Evolutionary conservation across 2,797 vertebrate species (phyloP).

Genomic region (Sebastes hubbsi): DNA sequence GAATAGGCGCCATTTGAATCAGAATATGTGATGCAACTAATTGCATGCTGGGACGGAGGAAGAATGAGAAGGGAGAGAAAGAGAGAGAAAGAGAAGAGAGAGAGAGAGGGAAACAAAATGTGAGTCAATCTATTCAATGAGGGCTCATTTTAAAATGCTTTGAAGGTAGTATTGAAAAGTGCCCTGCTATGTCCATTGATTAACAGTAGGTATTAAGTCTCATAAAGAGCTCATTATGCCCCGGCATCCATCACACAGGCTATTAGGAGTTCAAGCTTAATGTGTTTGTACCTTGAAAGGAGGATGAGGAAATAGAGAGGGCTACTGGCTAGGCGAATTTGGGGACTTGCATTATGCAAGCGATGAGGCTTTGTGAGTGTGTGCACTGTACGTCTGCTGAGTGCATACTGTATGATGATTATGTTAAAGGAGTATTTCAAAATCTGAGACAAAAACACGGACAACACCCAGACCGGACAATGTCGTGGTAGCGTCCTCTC

Average conservation of each 20-base stretch:
- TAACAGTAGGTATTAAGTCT: slow-evolving; percentile 93
- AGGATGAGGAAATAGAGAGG: slow-evolving; percentile 57
- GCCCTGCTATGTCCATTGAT: slow-evolving; percentile 92
- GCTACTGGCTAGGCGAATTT: slow-evolving; percentile 46
- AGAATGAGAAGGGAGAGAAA: slow-evolving; percentile 78
- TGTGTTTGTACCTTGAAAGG: slow-evolving; percentile 76
- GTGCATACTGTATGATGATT: not conserved
- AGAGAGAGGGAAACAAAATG: slow-evolving; percentile 58
- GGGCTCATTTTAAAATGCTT: slow-evolving; percentile 91
- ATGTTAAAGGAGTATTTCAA: not conserved
- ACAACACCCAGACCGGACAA: no score
- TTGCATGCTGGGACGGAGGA: slow-evolving; percentile 82
- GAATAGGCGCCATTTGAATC: slow-evolving; percentile 74
- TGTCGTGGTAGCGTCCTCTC: no score
- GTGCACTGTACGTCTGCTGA: not conserved
- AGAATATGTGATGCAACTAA: slow-evolving; percentile 86
- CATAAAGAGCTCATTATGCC: slow-evolving; percentile 91
- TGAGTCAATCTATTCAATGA: slow-evolving; percentile 93
- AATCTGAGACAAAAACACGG: no score
- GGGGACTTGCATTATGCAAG: slow-evolving; percentile 46
- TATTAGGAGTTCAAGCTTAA: slow-evolving; percentile 83
- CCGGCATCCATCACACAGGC: slow-evolving; percentile 84
- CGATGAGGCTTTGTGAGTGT: slow-evolving; percentile 12
- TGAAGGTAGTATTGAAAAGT: slow-evolving; percentile 90
- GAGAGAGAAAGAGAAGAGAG: slow-evolving; percentile 37